Percentiles rank a stretch among this genome's conserved stretches.
These are phyloP conservation scores for Neodiprion virginianus DNA, from an alignment of 1,140 invertebrate species.

Conservation along the genomic window DNA sequence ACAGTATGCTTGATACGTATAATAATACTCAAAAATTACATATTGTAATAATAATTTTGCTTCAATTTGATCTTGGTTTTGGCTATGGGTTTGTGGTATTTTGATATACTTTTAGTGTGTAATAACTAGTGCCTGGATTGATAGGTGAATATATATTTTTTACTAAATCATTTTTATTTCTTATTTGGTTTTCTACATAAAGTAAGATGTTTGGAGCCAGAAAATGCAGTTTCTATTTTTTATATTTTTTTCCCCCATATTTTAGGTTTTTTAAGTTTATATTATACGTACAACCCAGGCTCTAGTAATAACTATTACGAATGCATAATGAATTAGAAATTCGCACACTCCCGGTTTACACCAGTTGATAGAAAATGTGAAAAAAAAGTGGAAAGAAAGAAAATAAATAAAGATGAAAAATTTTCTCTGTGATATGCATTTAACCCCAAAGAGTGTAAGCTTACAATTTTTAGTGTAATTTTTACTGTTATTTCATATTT, in stretches of 20 bases:
- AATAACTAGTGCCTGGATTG: neutral
- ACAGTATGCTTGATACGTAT: neutral
- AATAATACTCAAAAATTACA: neutral
- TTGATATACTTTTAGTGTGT: constrained; percentile 8
- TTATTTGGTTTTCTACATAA: no score
- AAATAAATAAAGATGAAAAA: constrained; percentile 5
- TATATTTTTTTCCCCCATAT: no score
- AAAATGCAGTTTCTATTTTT: no score
- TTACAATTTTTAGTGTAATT: constrained; percentile 59
- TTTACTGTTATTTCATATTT: constrained; percentile 61
- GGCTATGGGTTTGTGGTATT: constrained; percentile 40
- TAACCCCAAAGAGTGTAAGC: constrained; percentile 62
- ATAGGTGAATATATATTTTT: no score
- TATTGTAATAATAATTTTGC: neutral
- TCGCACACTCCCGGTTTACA: neutral
- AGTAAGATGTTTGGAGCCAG: no score
- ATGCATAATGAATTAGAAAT: neutral
- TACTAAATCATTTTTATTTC: no score
- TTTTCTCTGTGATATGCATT: constrained; percentile 63
- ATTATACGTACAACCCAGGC: no score
- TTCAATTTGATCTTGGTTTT: constrained; percentile 45
- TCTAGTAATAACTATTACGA: neutral
- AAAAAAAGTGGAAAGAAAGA: constrained; percentile 5
- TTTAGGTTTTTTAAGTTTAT: no score
- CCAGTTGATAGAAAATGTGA: no score